Evolutionary conservation across 2,113 vertebrate genomes (phyloP), one percentile per base, ranked within the genome.

Genomic region (Chaetodon trifascialis): DNA sequence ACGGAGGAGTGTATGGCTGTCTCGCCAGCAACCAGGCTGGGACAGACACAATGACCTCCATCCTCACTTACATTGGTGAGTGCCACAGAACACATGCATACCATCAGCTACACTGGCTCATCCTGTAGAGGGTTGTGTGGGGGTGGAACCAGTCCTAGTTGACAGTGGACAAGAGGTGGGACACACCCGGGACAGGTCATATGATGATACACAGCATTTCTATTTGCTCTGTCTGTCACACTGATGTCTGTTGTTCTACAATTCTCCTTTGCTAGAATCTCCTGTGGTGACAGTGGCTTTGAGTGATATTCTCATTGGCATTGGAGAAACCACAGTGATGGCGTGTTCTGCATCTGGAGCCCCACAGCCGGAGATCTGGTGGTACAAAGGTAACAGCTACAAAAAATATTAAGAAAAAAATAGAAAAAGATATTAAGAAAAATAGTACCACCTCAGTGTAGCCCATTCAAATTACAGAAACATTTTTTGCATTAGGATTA

Each of bases 11-110:
- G 23, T 99, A 99, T 55, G 95, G 96, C 71, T 99, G 98, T 77
- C 91, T 99, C 83, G 98, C 96, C 76, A 98, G 96, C 93, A 99
- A 97, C 81, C 86, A 89, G 52, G 98, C 98, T 21, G 98, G 98
- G 77, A 98, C 96, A 10, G 95, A 97, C 80, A 91, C 95, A 23
- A 89, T 96, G 85, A 95, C 76, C 11, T 96, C 97, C 51, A 92
- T 62, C 15, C 95, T 99, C 34, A 96, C 88, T 4, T 99, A 97
- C 25, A 95, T 96, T 0, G 96, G 98, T 96, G 87, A 95, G 96
- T 78, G 6, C 1, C 19, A 65, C 47, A 16, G n/a, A 58, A 19
- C 21, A 49, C 6, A 40, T 52, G 4, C 17, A 67, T 60, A 38
- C 30, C 38, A 30, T 59, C 36, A 12, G 42, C 19, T 67, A 5